Evolutionary conservation across 2,888 invertebrate species (phyloP).

Genomic region (Drosophila paracracens): DNA sequence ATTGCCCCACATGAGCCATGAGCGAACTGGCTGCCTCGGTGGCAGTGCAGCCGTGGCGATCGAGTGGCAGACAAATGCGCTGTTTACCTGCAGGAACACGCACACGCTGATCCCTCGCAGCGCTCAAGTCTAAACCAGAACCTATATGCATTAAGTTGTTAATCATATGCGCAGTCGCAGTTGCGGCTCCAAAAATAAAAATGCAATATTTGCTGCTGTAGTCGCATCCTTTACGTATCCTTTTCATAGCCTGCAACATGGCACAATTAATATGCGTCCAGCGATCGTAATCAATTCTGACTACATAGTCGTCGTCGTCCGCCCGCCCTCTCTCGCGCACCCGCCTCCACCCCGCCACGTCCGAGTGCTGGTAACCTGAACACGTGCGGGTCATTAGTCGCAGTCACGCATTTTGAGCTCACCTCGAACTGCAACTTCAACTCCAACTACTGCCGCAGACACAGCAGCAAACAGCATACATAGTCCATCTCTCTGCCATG

Average conservation of each 20-base stretch:
- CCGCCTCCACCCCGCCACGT: neutral
- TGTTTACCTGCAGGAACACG: constrained; percentile 83
- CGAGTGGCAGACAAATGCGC: constrained; percentile 81
- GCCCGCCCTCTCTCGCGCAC: neutral
- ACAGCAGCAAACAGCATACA: constrained; percentile 37
- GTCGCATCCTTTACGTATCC: constrained; percentile 73
- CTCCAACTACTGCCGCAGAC: constrained; percentile 23
- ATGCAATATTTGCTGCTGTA: constrained; percentile 5
- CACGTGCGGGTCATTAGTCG: constrained; percentile 83
- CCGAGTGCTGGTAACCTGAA: constrained; percentile 60
- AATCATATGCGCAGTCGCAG: constrained; percentile 82
- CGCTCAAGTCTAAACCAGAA: constrained; percentile 32
- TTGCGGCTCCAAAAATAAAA: constrained; percentile 9
- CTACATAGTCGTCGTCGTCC: constrained; percentile 48
- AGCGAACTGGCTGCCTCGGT: constrained; percentile 35
- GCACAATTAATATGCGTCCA: constrained; percentile 81
- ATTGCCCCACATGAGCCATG: constrained; percentile 43
- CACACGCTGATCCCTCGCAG: constrained; percentile 52
- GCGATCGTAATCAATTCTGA: constrained; percentile 83
- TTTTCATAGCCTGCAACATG: constrained; percentile 64
- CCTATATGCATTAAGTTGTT: constrained; percentile 81
- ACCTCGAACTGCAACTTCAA: constrained; percentile 47
- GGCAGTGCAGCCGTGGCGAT: constrained; percentile 37
- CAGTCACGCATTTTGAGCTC: constrained; percentile 82
- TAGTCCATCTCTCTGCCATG: constrained; percentile 47